Conservation (phyloP, 2,113 vertebrate species). For the Sander vitreus region DNA sequence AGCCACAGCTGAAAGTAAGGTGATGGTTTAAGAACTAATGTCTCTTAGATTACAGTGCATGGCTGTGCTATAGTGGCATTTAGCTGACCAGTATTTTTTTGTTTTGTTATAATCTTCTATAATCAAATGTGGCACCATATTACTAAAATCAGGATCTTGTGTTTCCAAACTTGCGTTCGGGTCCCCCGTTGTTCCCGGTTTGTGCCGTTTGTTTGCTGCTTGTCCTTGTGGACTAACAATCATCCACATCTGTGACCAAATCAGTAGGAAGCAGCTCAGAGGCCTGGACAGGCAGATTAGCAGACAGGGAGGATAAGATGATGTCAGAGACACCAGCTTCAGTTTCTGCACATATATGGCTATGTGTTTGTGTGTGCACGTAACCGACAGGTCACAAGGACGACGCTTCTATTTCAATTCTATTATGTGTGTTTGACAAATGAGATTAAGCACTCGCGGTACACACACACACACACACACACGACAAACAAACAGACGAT, state of each 20-base stretch:
- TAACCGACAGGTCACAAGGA: slow-evolving; percentile 24
- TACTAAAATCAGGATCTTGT: neutral
- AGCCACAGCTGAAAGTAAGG: no score
- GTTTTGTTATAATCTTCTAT: neutral
- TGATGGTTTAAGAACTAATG: no score
- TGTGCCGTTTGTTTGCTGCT: neutral
- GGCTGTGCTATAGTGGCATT: neutral
- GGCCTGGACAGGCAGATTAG: slow-evolving; percentile 20
- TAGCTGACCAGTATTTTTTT: neutral
- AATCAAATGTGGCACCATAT: neutral
- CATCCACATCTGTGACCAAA: neutral
- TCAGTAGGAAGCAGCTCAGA: slow-evolving; percentile 4
- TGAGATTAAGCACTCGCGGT: slow-evolving; percentile 30
- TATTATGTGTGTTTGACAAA: slow-evolving; percentile 42
- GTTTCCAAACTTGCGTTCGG: no score
- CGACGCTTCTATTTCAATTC: slow-evolving; percentile 15
- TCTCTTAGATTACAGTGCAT: no score
- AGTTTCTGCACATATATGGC: neutral
- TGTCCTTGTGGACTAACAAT: slow-evolving; percentile 21
- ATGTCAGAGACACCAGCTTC: neutral
- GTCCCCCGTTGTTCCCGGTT: neutral
- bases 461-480: neutral
- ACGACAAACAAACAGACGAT: slow-evolving; percentile 39
- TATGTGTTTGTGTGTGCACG: neutral
- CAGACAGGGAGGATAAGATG: neutral